A percentile compares a stretch with the other conserved stretches of the same genome.
These are phyloP conservation scores for Pseudochaenichthys georgianus DNA, from an alignment of 2,797 vertebrate species.

Conservation along the genomic window DNA sequence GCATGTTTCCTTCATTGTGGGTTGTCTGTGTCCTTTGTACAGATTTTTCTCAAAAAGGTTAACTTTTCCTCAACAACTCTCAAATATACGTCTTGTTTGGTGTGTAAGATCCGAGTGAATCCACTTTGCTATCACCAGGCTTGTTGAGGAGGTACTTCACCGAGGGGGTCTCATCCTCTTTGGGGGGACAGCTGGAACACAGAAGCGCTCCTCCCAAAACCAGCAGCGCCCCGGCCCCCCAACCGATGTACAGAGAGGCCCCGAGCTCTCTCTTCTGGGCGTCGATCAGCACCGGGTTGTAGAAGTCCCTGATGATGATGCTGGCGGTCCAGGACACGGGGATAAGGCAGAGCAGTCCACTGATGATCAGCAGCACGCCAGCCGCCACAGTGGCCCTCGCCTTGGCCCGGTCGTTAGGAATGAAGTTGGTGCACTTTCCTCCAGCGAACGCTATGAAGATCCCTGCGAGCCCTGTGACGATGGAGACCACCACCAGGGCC, in stretches of 20 bases:
- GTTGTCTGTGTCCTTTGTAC: constrained; percentile 8
- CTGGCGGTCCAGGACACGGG: constrained; percentile 84
- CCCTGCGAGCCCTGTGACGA: constrained; percentile 74
- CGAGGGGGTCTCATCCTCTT: constrained; percentile 48
- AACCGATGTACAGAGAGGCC: constrained; percentile 91
- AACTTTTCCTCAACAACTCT: constrained; percentile 2
- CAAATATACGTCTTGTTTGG: constrained; percentile 78
- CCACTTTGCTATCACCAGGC: constrained; percentile 33
- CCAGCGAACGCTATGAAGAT: constrained; percentile 78
- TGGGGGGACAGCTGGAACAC: constrained; percentile 71
- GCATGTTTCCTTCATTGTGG: constrained; percentile 48
- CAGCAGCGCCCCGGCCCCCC: constrained; percentile 86
- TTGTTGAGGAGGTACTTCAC: constrained; percentile 67
- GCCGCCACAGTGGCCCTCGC: constrained; percentile 71
- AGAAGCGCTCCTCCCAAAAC: constrained; percentile 86
- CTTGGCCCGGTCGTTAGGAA: constrained; percentile 77
- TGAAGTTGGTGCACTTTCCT: constrained; percentile 87
- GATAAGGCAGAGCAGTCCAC: constrained; percentile 81
- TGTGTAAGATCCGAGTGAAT: constrained; percentile 36
- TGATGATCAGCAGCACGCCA: constrained; percentile 80
- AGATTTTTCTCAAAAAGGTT: constrained; percentile 1
- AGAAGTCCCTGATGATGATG: constrained; percentile 83
- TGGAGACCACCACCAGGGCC: constrained; percentile 78
- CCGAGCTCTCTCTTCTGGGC: constrained; percentile 90
- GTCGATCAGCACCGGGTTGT: constrained; percentile 76